Evolutionary conservation across 1,140 invertebrate species (phyloP).

Genomic region (Penaeus indicus): DNA sequence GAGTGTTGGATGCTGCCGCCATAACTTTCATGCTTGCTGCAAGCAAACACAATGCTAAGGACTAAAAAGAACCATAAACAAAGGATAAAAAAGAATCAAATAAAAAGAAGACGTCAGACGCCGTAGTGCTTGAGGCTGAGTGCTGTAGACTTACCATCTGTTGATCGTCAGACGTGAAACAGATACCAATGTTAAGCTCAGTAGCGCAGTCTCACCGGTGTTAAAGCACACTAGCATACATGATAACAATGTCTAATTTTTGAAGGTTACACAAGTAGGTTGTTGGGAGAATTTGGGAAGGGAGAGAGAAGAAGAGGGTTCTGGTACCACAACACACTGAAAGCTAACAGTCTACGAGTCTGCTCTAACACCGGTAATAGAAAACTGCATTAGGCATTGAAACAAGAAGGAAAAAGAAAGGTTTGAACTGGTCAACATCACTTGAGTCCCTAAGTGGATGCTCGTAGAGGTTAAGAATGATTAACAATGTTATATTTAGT

Average conservation of each 20-base stretch:
- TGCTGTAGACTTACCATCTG: conserved; percentile 61
- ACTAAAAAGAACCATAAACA: conserved; percentile 27
- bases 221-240: conserved; percentile 58
- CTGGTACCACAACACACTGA: conserved; percentile 19
- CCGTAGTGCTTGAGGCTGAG: conserved; percentile 51
- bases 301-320: not conserved
- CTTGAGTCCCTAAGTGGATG: conserved; percentile 25
- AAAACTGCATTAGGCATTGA: conserved; percentile 59
- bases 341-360: conserved; percentile 49
- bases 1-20: conserved; percentile 33
- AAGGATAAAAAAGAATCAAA: too few species aligned
- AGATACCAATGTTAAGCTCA: conserved; percentile 62
- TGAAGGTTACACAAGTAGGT: conserved; percentile 20
- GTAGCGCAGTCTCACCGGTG: conserved; percentile 56
- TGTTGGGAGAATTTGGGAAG: not conserved
- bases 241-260: not conserved
- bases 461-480: too few species aligned
- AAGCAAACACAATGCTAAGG: conserved; percentile 42
- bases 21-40: conserved; percentile 54
- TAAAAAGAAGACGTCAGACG: conserved; percentile 35
- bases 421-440: conserved; percentile 54
- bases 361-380: conserved; percentile 62
- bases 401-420: conserved; percentile 44
- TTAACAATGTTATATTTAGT: too few species aligned
- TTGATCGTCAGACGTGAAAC: conserved; percentile 62